These are phyloP conservation scores for Tricholauxania praeusta DNA, from an alignment of 2,888 invertebrate species.

Conservation along the genomic window DNA sequence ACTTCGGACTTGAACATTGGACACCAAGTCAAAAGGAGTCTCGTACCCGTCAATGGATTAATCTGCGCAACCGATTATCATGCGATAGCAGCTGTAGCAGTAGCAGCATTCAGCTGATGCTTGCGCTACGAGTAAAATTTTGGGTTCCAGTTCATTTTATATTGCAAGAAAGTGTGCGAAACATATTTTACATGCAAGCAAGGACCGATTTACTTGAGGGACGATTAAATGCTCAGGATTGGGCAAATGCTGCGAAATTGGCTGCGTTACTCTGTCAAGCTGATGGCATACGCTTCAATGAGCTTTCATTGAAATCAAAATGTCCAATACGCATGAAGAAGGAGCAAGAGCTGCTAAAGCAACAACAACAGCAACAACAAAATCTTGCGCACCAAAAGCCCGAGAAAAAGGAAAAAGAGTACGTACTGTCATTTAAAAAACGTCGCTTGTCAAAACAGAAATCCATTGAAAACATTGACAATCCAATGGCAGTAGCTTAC, in stretches of 20 bases:
- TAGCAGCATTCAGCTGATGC: conserved; percentile 62
- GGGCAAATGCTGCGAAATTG: conserved; percentile 77
- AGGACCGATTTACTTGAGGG: conserved; percentile 82
- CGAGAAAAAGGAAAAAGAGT: conserved; percentile 60
- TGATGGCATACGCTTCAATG: conserved; percentile 64
- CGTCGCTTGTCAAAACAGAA: conserved; percentile 66
- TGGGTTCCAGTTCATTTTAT: conserved; percentile 92
- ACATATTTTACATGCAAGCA: conserved; percentile 88
- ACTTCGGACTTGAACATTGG: conserved; percentile 83
- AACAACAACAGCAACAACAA: conserved; percentile 48
- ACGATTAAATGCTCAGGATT: conserved; percentile 77
- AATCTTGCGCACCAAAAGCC: conserved; percentile 39
- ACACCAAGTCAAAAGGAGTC: conserved; percentile 69
- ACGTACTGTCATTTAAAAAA: conserved; percentile 64
- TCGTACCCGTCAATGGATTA: conserved; percentile 87
- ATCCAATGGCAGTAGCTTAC: conserved; percentile 35
- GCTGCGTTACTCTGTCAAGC: conserved; percentile 82
- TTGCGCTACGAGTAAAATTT: conserved; percentile 79
- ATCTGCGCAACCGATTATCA: conserved; percentile 77
- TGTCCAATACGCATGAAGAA: conserved; percentile 61
- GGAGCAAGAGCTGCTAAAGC: conserved; percentile 53
- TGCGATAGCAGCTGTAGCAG: conserved; percentile 60
- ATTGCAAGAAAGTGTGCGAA: conserved; percentile 84
- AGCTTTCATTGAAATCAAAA: conserved; percentile 59
- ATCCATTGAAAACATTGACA: conserved; percentile 64